These are phyloP conservation scores for Phymorhynchus buccinoides DNA, from an alignment of 1,140 invertebrate species.

Conservation along the genomic window DNA sequence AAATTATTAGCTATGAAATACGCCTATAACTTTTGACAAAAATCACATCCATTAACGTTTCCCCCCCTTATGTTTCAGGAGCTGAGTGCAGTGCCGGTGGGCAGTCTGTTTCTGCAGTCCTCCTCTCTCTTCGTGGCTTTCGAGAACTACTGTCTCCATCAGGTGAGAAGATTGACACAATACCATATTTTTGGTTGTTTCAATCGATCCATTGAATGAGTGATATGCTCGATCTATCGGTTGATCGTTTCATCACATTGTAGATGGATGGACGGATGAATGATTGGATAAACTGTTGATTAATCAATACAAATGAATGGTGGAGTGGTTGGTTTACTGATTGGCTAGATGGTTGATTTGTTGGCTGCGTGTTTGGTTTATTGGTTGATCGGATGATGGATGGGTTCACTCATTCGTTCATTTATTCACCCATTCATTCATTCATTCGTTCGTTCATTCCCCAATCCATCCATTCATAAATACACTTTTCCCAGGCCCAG, in stretches of 20 bases:
- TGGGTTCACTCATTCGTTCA: neutral
- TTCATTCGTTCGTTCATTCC: neutral
- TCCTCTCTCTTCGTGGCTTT: conserved; percentile 94
- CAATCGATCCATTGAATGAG: too few species aligned
- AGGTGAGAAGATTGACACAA: conserved; percentile 70
- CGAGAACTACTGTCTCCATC: conserved; percentile 90
- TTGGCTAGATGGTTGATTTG: too few species aligned
- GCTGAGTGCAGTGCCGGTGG: conserved; percentile 90
- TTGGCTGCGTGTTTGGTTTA: neutral
- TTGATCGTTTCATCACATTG: too few species aligned
- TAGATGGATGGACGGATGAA: too few species aligned
- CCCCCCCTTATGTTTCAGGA: conserved; percentile 75
- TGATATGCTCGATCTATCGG: too few species aligned
- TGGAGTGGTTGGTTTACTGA: too few species aligned
- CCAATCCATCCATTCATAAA: neutral
- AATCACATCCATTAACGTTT: neutral
- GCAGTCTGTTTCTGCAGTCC: conserved; percentile 91
- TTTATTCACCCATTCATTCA: neutral
- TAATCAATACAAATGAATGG: too few species aligned
- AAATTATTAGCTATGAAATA: too few species aligned
- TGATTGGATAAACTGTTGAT: too few species aligned
- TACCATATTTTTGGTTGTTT: too few species aligned
- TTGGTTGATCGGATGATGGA: neutral
- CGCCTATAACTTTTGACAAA: too few species aligned
- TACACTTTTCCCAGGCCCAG: conserved; percentile 79